Base-by-base conservation (phyloP, 2,797 vertebrate species). In the Aselliscus stoliczkanus region DNA sequence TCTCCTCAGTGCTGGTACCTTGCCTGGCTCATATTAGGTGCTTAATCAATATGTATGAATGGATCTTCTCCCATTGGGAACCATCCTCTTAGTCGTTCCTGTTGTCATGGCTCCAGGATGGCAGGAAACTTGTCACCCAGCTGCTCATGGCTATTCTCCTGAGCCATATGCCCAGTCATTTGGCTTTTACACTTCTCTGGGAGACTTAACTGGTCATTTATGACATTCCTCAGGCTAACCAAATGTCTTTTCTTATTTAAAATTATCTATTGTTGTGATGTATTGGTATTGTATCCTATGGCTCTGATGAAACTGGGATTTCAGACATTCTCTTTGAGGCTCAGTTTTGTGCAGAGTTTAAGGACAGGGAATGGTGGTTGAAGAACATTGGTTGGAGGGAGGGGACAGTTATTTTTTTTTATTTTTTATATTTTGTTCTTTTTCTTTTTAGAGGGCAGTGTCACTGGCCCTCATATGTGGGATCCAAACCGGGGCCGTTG, bases 321-420 rank as follows among this genome's bases (percentile, higher is more conserved):
- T 92, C n/a, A 75, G 65, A 80, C 29, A 67, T 50, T 92, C 42
- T n/a, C 69, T 83, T 4, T 52, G 47, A 88, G 15, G 39, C 88
- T 75, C 86, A 79, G 47, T 77, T 94, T 90, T 90, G 42, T 95
- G 29, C 56, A 85, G 17, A 77, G 27, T 81, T 82, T 81, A 72
- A 89, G 60, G 44, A 15, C 21, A 79, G 18, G 69, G 9, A 81
- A 42, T 50, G 31, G 62, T 34, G 1, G 70, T 50, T 64, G 18
- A 27, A 77, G 18, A n/a, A n/a, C n/a, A n/a, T n/a, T n/a, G n/a
- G n/a, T 50, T 64, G 18, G 31, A 77, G 18, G 20, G 15, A 81
- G 42, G 2, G 9, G 27, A 42, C 56, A 70, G 20, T 80, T 93
- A 5, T 34, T 69, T 88, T 90, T 58, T n/a, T n/a, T n/a, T n/a